phyloP scores from a whole-genome alignment of 2,797 vertebrate genomes.

The Ambastaia sidthimunki region DNA sequence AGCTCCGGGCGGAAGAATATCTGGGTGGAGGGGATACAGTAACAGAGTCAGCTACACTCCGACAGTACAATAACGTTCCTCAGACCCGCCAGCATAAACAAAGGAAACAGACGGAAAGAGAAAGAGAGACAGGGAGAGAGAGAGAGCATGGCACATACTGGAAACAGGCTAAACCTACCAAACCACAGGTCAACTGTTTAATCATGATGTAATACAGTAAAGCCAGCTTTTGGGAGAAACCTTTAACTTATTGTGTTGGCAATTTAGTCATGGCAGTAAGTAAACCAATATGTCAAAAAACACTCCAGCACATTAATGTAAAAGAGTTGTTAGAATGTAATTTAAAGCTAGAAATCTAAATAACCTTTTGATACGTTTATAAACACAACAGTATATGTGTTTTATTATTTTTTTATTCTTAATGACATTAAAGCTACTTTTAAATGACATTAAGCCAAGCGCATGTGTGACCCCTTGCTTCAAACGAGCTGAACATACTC shows the following conservation, averaged over 20 bases:
- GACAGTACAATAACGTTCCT: conserved; percentile 50
- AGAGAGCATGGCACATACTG: conserved; percentile 8
- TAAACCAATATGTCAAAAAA: too few species aligned
- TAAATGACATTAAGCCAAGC: not conserved
- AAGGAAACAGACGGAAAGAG: conserved; percentile 45
- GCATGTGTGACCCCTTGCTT: not conserved
- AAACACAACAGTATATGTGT: too few species aligned
- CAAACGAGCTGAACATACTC: not conserved
- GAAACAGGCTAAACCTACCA: conserved; percentile 58
- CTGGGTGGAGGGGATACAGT: conserved; percentile 72
- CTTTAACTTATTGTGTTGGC: too few species aligned
- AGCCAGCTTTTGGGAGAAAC: not conserved
- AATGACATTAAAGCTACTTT: too few species aligned
- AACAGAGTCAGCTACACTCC: conserved; percentile 64
- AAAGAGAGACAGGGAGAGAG: conserved; percentile 3
- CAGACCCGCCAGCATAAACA: conserved; percentile 52
- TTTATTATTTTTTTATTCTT: too few species aligned
- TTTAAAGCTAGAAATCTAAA: too few species aligned
- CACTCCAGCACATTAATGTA: too few species aligned
- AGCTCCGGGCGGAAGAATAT: conserved; percentile 63
- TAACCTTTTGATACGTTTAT: too few species aligned
- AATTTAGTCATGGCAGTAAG: too few species aligned
- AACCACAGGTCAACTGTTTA: conserved; percentile 65
- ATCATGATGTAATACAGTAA: not conserved
- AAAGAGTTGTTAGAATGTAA: too few species aligned